Percentiles rank a stretch among this genome's conserved stretches.
phyloP scores from a whole-genome alignment of 2,113 vertebrate species.

The Heteronetta atricapilla region DNA sequence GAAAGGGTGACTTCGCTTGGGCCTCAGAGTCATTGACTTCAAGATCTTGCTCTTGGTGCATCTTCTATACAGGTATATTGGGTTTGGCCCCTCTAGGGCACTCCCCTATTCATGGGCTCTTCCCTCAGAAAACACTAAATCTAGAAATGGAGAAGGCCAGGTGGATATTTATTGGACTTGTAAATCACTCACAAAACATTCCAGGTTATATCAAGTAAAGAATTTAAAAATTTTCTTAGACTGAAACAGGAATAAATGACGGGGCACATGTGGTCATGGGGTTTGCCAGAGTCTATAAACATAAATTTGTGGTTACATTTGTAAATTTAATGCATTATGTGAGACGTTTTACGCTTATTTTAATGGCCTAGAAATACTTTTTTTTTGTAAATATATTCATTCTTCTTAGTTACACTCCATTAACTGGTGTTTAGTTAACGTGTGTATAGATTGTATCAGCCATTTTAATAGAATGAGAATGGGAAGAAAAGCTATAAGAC shows the following conservation, averaged over 20 bases:
- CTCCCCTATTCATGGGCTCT: not conserved
- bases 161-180: not conserved
- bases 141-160: not conserved
- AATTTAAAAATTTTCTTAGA: not conserved
- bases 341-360: not conserved
- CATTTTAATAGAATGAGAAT: not conserved
- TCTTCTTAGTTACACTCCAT: not conserved
- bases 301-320: not conserved
- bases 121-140: not conserved
- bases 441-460: not conserved
- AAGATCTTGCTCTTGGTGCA: not conserved
- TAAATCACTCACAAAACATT: not conserved
- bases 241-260: not conserved
- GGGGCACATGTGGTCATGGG: not conserved
- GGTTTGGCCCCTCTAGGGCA: not conserved
- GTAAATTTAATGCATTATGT: not conserved
- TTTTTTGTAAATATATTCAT: not conserved
- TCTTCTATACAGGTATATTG: not conserved
- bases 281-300: not conserved
- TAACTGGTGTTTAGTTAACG: not conserved
- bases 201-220: not conserved
- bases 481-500: not conserved
- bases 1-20: not conserved
- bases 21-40: not conserved
- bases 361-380: not conserved